Base-by-base conservation (phyloP, 2,888 invertebrate species). In the Vanessa cardui region DNA sequence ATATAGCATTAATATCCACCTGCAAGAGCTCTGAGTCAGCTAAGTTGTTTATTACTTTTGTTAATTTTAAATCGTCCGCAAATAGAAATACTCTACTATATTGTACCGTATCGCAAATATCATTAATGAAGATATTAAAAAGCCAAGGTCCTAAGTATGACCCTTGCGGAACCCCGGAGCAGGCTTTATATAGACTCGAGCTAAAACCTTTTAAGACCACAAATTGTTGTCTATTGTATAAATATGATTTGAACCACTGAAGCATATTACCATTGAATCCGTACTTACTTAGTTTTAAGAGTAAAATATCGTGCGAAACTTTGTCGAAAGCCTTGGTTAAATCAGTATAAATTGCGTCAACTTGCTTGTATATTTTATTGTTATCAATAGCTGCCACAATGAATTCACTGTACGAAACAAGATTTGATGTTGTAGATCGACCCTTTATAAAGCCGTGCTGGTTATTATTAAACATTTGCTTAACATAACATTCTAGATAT, bases 281-380 rank as follows among this genome's bases (percentile, higher is more conserved):
- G 50, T 44, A 47, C 3, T 4, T 21, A 2, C 39, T 15, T 12
- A 59, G 62, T 21, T 67, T 69, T 1, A 39, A 31, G 26, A 58
- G n/a, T 8, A 66, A 20, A 5, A 62, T 39, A 26, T 26, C 12
- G 12, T 69, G 68, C 44, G 39, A 21, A 50, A 70, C 64, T 49
- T 49, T 21, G 47, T 67, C 66, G 49, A 67, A 70, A n/a, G 70
- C 67, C 21, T 65, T 65, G 12, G 56, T 66, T 33, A 68, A 67
- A 20, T 63, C 62, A 9, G 65, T 65, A 52, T 66, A 67, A 8
- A 66, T 50, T 2, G 58, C 61, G 21, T 70, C 70, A 21, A 62
- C 64, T 39, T 59, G 54, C 15, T 26, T 31, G 20, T 44, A 46
- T n/a, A n/a, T n/a, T n/a, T n/a, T n/a, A n/a, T n/a, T n/a, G 45